Evolutionary conservation across 2,797 vertebrate genomes (phyloP).

Genomic region (Babyrousa celebensis): DNA sequence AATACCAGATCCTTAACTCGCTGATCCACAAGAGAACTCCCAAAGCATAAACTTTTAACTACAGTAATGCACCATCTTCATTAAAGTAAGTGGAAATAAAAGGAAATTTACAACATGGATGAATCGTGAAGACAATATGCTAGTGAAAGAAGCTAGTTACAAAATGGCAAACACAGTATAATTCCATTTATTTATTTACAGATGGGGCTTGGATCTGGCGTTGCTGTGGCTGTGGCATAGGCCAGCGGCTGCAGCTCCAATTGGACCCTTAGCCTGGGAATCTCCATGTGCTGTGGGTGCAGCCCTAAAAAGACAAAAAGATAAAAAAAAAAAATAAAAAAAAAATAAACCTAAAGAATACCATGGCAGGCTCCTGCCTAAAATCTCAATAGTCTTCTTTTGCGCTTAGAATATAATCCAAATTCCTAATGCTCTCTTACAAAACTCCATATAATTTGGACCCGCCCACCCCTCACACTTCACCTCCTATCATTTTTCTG

Average conservation of each 20-base stretch:
- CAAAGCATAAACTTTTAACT: neutral
- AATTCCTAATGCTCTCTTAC: neutral
- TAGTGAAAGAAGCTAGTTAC: neutral
- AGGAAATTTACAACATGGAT: neutral
- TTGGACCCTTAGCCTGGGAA: no score
- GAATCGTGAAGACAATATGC: neutral
- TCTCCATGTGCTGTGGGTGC: no score
- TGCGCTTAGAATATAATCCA: neutral
- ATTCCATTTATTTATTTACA: neutral
- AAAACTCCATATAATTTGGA: neutral
- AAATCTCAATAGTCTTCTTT: neutral
- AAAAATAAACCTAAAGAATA: neutral
- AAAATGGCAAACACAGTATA: neutral
- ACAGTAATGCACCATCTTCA: neutral
- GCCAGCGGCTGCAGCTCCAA: no score
- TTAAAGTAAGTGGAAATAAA: constrained; percentile 17
- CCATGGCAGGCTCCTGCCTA: neutral
- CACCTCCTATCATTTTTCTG: neutral
- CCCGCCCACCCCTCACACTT: neutral
- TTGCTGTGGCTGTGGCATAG: no score
- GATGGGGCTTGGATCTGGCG: no score
- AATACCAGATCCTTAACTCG: no score
- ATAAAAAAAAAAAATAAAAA: no score
- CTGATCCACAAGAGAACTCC: no score
- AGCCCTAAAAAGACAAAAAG: no score